Base-by-base conservation (phyloP, 2,797 vertebrate genomes). In the Buceros bicornis region DNA sequence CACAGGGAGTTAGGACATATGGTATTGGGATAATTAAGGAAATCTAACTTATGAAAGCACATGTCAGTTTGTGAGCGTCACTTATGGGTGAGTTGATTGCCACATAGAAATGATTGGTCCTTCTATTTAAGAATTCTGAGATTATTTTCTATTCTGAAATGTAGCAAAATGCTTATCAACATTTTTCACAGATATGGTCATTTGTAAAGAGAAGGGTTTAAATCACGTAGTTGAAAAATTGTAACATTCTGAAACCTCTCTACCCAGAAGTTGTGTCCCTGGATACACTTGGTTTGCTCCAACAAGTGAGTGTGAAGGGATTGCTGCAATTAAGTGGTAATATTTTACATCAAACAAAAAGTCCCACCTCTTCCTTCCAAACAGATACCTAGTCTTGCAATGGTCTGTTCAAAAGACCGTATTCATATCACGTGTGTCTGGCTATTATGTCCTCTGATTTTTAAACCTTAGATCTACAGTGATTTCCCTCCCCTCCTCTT, bases 1-100 rank as follows among this genome's bases (percentile, higher is more conserved):
- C 84, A 83, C 14, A 51, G 48, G 40, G 51, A 91, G 37, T 83
- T 90, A 86, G 48, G 60, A 71, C 77, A 81, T 74, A 86, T 31
- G n/a, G 87, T 78, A 86, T 78, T 86, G 87, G 83, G 47, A 71
- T 82, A 83, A 89, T 94, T 85, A 91, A 91, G 66, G 60, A 95
- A 95, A 53, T 86, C n/a, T 56, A 89, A 65, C 43, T 54, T 77
- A 74, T 3, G 66, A 82, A 91, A 67, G 33, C 50, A 72, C 13
- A 62, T 0, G 37, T 4, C 8, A 78, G 26, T 77, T 69, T 69
- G 45, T 82, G 37, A 2, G 2, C 69, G 51, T 90, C 1, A 3
- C 82, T 92, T 93, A 20, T 15, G 48, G 24, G 31, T 45, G 43
- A 69, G 40, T 45, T 74, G 67, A 51, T 87, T 86, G 45, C 69